Percentiles rank a stretch among this genome's conserved stretches.
Conservation (phyloP, 2,888 invertebrate species). For the Tachystola acroxantha region DNA sequence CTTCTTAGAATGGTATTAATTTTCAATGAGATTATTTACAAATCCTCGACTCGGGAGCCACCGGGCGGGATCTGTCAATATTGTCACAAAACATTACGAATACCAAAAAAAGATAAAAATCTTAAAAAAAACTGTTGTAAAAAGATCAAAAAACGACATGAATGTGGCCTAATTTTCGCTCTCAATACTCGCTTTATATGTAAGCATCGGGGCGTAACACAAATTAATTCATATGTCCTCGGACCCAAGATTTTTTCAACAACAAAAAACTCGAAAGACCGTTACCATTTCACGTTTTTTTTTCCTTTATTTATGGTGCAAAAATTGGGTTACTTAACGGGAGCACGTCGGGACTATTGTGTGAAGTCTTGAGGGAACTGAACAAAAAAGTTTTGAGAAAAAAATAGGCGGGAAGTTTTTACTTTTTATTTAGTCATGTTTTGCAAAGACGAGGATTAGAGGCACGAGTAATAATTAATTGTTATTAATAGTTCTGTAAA, state of each 20-base stretch:
- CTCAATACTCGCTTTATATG: constrained; percentile 68
- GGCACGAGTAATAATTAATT: constrained; percentile 34
- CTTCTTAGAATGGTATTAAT: constrained; percentile 62
- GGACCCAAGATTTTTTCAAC: constrained; percentile 19
- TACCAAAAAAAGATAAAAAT: constrained; percentile 28
- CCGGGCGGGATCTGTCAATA: constrained; percentile 70
- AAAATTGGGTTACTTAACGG: constrained; percentile 78
- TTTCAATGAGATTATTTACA: constrained; percentile 75
- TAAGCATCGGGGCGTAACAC: constrained; percentile 72
- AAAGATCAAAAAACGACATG: constrained; percentile 35
- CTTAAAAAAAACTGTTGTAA: constrained; percentile 27
- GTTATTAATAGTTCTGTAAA: constrained; percentile 52
- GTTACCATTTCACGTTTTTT: constrained; percentile 63
- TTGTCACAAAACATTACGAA: constrained; percentile 67
- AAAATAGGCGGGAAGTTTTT: constrained; percentile 31
- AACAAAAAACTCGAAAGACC: constrained; percentile 54
- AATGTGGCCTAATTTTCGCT: constrained; percentile 75
- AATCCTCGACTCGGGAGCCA: constrained; percentile 51
- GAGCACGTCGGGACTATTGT: constrained; percentile 59
- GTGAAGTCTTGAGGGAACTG: constrained; percentile 36
- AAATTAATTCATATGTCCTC: constrained; percentile 67
- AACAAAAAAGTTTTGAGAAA: constrained; percentile 25
- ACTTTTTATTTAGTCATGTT: constrained; percentile 23
- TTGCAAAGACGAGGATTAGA: constrained; percentile 12
- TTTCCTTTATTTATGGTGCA: constrained; percentile 70